Evolutionary conservation across 1,140 invertebrate species (phyloP), one percentile per base, ranked within the genome.

Genomic region (Plodia interpunctella): DNA sequence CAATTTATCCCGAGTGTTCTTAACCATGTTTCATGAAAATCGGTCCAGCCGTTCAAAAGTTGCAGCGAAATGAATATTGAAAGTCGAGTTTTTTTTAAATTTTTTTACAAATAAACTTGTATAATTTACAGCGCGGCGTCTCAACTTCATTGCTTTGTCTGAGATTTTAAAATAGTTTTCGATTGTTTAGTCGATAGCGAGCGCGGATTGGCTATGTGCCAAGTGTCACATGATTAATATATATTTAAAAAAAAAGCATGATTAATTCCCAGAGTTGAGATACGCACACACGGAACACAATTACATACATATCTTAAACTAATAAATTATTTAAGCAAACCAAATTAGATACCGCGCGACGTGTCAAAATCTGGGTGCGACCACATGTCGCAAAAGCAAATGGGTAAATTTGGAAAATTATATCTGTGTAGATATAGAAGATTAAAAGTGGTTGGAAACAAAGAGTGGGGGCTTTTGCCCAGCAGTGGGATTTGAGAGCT

Each of bases 141-240:
- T 44, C 5, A 10, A 44, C 15, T 44, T 44, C 10, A 15, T 44
- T 15, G 15, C 38, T 44, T 44, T 15, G 38, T 44, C 38, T 44
- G 51, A 51, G 60, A 63, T 68, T 67, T 73, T 61, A 69, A 77
- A 72, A 80, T 66, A 67, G 61, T 65, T 59, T 49, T 63, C 65
- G 58, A 75, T 76, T 74, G 69, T 71, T 68, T 58, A 55, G 59
- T 64, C 62, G 68, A 62, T 65, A 69, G 66, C 60, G 49, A 59
- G 15, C 67, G 68, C 76, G 76, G 78, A 70, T 65, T 55, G 28
- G 38, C 54, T 20, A 58, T 57, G 66, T 78, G 77, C 75, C 75
- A 80, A 74, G 60, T 65, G 60, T 64, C 60, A 49, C 54, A 64
- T 68, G 62, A 71, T 65, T 55, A 59, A 71, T 63, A 25, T 3